Conservation (phyloP, 30 jellyfish, hydroid and myxozoan genomes). For the Pseudorhiza aurosa region DNA sequence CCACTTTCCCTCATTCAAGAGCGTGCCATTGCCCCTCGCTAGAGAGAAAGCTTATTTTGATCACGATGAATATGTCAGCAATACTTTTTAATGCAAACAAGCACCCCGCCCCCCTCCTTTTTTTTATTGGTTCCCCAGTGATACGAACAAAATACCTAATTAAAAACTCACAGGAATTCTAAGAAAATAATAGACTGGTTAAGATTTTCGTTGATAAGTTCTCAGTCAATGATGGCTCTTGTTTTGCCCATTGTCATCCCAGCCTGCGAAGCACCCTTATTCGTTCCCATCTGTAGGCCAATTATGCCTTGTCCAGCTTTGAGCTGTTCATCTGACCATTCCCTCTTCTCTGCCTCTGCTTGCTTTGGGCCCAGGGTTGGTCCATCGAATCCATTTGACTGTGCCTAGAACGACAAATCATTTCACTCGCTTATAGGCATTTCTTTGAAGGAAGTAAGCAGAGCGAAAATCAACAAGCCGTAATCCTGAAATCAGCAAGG, state of each 20-base stretch:
- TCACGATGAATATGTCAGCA: background rate
- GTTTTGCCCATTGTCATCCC: slow-evolving; percentile 85
- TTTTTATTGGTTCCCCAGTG: no score
- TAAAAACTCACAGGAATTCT: no score
- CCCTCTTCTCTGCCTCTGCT: slow-evolving; percentile 69
- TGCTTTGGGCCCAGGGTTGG: slow-evolving; percentile 88
- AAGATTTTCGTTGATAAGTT: no score
- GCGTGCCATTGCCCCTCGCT: background rate
- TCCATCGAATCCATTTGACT: slow-evolving; percentile 68
- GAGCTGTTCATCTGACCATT: slow-evolving; percentile 71
- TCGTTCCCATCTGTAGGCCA: slow-evolving; percentile 88
- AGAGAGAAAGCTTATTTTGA: background rate
- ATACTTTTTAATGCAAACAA: background rate
- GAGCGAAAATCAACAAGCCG: no score
- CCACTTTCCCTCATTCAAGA: no score
- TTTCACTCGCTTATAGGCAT: no score
- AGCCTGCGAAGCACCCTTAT: slow-evolving; percentile 86
- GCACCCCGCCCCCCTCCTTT: background rate
- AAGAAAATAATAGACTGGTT: no score
- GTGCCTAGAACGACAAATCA: slow-evolving; percentile 71
- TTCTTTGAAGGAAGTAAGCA: no score
- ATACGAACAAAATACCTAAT: no score
- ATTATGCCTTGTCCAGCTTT: slow-evolving; percentile 65
- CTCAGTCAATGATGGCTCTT: slow-evolving; percentile 71
- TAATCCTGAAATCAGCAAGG: no score